phyloP scores from a whole-genome alignment of 2,888 invertebrate species.

The Phytoseiulus persimilis region DNA sequence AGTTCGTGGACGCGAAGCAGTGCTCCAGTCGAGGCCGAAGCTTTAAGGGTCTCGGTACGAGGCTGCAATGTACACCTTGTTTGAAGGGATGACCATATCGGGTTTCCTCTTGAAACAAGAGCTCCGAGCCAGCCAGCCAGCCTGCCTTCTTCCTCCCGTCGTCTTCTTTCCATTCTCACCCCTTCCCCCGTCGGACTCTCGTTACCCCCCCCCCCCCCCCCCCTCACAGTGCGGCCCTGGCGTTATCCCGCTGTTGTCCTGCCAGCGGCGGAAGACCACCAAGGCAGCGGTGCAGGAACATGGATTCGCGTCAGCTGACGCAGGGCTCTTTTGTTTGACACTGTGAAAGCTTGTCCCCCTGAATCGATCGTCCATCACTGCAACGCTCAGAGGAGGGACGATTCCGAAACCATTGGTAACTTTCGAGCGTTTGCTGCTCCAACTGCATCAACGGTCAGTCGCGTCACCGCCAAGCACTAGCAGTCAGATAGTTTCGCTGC shows the following conservation, averaged over 20 bases:
- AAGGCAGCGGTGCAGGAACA: too few relatives aligned
- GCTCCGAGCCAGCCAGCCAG: background rate
- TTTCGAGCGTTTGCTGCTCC: background rate
- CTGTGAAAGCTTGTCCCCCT: background rate
- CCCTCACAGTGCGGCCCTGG: too few relatives aligned
- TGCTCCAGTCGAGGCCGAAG: background rate
- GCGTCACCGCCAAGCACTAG: background rate
- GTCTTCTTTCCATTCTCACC: background rate
- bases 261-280: too few relatives aligned
- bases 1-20: background rate
- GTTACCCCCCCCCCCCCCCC: too few relatives aligned
- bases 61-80: background rate
- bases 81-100: background rate
- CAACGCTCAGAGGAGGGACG: background rate
- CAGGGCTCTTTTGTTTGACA: background rate
- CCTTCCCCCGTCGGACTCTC: too few relatives aligned
- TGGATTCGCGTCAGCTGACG: background rate
- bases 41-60: background rate
- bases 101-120: background rate
- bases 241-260: too few relatives aligned
- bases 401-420: background rate
- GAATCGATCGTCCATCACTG: background rate
- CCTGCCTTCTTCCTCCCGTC: background rate
- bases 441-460: background rate
- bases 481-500: background rate